Percentiles rank a stretch among this genome's conserved stretches.
Conservation (phyloP, 2,113 vertebrate species). For the Ammodytes dubius region DNA sequence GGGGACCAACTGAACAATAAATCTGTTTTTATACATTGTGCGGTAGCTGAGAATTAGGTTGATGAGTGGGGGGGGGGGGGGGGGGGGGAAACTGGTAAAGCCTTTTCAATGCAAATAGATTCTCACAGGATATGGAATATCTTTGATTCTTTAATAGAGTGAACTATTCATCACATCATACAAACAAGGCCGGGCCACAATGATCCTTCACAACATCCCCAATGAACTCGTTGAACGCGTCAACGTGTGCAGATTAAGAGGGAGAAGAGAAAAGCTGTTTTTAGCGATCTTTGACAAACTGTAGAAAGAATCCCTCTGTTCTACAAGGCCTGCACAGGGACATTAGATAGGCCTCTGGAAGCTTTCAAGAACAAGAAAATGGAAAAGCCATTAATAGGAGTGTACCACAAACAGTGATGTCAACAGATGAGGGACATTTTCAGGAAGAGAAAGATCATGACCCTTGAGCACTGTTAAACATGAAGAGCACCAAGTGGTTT, state of each 20-base stretch:
- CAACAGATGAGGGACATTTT: slow-evolving; percentile 42
- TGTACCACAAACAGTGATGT: slow-evolving; percentile 34
- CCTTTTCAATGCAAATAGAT: slow-evolving; percentile 63
- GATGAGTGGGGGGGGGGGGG: slow-evolving; percentile 36
- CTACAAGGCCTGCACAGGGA: slow-evolving; percentile 7
- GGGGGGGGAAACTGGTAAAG: slow-evolving; percentile 33
- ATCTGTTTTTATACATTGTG: slow-evolving; percentile 75
- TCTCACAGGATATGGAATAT: slow-evolving; percentile 47
- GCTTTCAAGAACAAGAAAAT: slow-evolving; percentile 58
- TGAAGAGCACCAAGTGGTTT: slow-evolving; percentile 38
- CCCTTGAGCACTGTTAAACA: slow-evolving; percentile 37
- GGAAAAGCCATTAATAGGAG: slow-evolving; percentile 65
- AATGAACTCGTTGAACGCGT: slow-evolving; percentile 35
- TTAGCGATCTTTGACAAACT: slow-evolving; percentile 24
- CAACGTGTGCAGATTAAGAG: slow-evolving; percentile 44
- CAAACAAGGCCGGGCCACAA: slow-evolving; percentile 23
- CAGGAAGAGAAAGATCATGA: slow-evolving; percentile 45
- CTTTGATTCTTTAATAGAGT: slow-evolving; percentile 57
- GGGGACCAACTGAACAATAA: slow-evolving; percentile 74
- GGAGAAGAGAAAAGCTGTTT: slow-evolving; percentile 15
- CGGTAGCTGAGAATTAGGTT: slow-evolving; percentile 58
- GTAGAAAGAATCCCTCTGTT: slow-evolving; percentile 22
- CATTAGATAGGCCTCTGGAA: slow-evolving; percentile 33
- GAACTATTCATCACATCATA: slow-evolving; percentile 32
- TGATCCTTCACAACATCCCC: slow-evolving; percentile 44